Evolutionary conservation across 2,113 vertebrate species (phyloP).

Genomic region (Archocentrus centrarchus): DNA sequence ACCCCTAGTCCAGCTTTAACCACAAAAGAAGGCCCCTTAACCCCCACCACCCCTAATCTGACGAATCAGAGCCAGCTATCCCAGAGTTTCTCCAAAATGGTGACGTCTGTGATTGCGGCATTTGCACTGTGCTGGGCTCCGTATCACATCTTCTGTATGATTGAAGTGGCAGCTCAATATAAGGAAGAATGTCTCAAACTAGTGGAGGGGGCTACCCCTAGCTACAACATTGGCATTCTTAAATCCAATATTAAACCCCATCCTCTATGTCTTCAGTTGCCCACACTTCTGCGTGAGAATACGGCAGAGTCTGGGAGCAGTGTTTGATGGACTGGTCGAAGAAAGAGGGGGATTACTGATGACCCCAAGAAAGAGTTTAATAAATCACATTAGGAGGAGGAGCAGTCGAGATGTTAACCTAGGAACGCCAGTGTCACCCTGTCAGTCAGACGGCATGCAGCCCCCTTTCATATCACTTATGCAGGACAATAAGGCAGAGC

Average conservation of each 20-base stretch:
- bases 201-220: slow-evolving; percentile 70
- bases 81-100: slow-evolving; percentile 88
- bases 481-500: background rate
- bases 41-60: background rate
- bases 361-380: slow-evolving; percentile 24
- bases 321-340: slow-evolving; percentile 80
- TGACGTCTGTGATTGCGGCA: slow-evolving; percentile 85
- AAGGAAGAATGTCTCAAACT: background rate
- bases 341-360: slow-evolving; percentile 59
- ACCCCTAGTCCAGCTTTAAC: background rate
- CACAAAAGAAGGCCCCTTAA: background rate
- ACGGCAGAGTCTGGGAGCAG: slow-evolving; percentile 70
- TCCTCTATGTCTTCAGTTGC: slow-evolving; percentile 92
- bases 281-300: slow-evolving; percentile 85
- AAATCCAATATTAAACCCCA: slow-evolving; percentile 88
- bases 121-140: slow-evolving; percentile 91
- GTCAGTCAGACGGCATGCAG: background rate
- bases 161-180: slow-evolving; percentile 81
- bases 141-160: slow-evolving; percentile 85
- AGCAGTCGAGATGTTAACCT: slow-evolving; percentile 22
- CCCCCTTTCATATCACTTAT: background rate
- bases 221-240: slow-evolving; percentile 87
- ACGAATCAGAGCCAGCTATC: slow-evolving; percentile 57
- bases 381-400: slow-evolving; percentile 16
- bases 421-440: background rate